Evolutionary conservation across 2,888 invertebrate genomes (phyloP).

Genomic region (Silvanus unidentatus): DNA sequence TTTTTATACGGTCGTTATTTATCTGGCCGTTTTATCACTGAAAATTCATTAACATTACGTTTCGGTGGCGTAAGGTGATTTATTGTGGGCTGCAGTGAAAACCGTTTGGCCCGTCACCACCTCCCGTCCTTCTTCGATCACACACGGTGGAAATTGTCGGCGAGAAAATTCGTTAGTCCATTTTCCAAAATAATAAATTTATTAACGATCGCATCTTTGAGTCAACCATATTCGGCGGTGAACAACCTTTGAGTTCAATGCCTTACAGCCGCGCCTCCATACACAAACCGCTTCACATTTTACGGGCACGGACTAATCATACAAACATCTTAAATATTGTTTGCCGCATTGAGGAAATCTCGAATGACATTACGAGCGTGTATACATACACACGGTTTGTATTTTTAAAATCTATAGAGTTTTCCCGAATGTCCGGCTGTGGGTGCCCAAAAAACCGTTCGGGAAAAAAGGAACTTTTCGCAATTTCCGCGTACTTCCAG

Average conservation of each 20-base stretch:
- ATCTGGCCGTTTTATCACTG: conserved; percentile 6
- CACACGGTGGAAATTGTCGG: no score
- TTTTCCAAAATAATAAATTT: conserved; percentile 1
- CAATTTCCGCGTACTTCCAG: no score
- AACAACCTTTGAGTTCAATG: conserved; percentile 47
- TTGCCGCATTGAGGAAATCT: conserved; percentile 12
- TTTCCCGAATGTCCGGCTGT: conserved; percentile 7
- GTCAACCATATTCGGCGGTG: conserved; percentile 45
- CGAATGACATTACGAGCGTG: conserved; percentile 12
- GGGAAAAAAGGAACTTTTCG: no score
- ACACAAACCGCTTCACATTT: conserved; percentile 29
- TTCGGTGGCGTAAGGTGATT: no score
- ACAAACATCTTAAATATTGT: conserved; percentile 9
- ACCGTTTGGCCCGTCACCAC: no score
- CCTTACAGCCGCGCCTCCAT: conserved; percentile 40
- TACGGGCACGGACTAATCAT: conserved; percentile 20
- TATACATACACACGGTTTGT: conserved; percentile 6
- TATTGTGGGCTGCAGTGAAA: no score
- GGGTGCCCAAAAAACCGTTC: no score
- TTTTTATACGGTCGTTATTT: conserved; percentile 1
- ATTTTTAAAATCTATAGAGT: conserved; percentile 26
- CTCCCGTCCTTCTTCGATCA: no score
- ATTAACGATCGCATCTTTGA: conserved; percentile 30
- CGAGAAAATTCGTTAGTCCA: no score
- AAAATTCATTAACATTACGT: no score